Base-by-base conservation (phyloP, 2,888 invertebrate genomes). In the Parascotia fuliginaria region DNA sequence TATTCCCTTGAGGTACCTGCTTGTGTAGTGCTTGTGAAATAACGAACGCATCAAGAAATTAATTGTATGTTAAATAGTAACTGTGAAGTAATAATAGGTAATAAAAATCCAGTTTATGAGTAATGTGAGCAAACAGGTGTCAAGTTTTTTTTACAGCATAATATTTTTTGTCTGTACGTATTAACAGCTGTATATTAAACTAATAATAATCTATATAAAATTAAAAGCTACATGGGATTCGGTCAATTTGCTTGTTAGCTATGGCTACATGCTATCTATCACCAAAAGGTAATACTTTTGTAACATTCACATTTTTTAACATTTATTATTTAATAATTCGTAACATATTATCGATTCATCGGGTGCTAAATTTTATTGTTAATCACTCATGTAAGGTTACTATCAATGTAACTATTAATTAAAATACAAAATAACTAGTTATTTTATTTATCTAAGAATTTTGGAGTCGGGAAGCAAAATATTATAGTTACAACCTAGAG, bases 301-400 rank as follows among this genome's bases (percentile, higher is more conserved):
- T 27, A 39, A 29, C 31, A 41, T 34, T 12, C 38, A 32, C 50
- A 48, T 48, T 29, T 22, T 49, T 50, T 50, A 29, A 55, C 59
- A 29, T 16, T 24, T 45, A 43, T 37, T 58, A 46, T 60, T 60
- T 52, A 64, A 32, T 55, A 53, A 65, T 65, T 58, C 50, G 53
- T 46, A 12, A 44, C 59, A 55, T 51, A 55, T 57, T 64, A 57
- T 47, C 57, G 45, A 60, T 24, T 29, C 37, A 22, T 65, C 41
- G 39, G 22, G 40, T 48, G 50, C 55, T 43, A 51, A 64, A 64
- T n/a, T n/a, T n/a, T n/a, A n/a, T 61, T 14, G 36, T 41, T 58
- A 42, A 46, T 49, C 36, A 42, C 13, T 28, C 38, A 43, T 41
- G 28, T 51, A 39, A 54, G 42, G 58, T 47, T 64, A 38, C 28